Conservation (phyloP, 2,888 invertebrate genomes). For the Galeopsomyia nigrocyanea region DNA sequence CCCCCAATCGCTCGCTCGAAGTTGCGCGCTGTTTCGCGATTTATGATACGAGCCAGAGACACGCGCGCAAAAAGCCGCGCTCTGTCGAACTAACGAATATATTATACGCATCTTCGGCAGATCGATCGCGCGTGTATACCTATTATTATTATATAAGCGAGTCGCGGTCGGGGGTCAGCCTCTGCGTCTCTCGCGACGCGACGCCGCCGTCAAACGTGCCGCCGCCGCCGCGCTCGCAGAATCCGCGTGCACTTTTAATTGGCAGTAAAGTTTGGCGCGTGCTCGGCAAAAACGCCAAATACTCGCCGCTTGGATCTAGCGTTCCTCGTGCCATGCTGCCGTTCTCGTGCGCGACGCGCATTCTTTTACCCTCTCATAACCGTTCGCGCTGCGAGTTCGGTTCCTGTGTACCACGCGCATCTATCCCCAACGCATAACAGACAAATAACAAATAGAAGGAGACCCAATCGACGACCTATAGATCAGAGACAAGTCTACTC, state of each 20-base stretch:
- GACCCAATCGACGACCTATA: too few species aligned
- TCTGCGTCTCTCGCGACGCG: neutral
- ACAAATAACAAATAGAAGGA: too few species aligned
- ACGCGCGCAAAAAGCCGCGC: too few species aligned
- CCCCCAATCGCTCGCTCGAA: too few species aligned
- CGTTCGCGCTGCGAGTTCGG: too few species aligned
- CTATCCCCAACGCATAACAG: neutral
- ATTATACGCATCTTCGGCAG: too few species aligned
- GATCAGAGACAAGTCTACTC: too few species aligned
- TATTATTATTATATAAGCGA: too few species aligned
- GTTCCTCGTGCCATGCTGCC: neutral
- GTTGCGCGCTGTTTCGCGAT: too few species aligned
- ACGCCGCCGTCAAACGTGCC: neutral
- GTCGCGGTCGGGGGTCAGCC: constrained; percentile 35
- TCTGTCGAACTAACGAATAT: too few species aligned
- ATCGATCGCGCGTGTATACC: neutral
- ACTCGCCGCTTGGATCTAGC: constrained; percentile 49
- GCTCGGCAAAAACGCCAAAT: constrained; percentile 61
- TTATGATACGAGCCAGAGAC: too few species aligned
- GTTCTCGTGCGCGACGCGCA: constrained; percentile 33
- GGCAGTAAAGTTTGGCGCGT: constrained; percentile 61
- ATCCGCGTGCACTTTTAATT: constrained; percentile 56
- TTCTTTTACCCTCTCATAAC: constrained; percentile 43
- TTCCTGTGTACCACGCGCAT: constrained; percentile 17
- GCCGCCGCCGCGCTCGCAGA: neutral